These are phyloP conservation scores for Tychaedon coryphoeus DNA, from an alignment of 2,113 vertebrate genomes.

Conservation along the genomic window DNA sequence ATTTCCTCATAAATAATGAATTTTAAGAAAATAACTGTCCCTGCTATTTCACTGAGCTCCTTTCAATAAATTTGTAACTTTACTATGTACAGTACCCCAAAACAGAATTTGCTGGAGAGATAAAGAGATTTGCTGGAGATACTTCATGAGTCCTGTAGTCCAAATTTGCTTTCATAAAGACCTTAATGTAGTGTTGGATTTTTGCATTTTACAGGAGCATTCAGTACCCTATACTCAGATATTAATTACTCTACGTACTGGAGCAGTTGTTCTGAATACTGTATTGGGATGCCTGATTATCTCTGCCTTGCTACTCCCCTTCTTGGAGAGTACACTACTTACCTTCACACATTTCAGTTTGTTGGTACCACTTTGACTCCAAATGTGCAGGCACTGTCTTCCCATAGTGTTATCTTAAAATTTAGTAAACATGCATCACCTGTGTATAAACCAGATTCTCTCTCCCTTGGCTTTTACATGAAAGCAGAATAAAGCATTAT, in stretches of 20 bases:
- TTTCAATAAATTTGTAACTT: not conserved
- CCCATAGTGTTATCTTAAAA: not conserved
- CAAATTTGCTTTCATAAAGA: not conserved
- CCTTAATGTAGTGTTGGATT: fast-evolving
- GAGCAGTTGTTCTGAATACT: not conserved
- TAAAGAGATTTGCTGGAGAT: not conserved
- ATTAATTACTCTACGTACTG: not conserved
- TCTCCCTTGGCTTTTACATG: not conserved
- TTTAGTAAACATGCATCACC: not conserved
- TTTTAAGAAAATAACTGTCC: not conserved
- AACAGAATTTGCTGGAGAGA: not conserved
- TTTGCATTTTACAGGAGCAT: not conserved
- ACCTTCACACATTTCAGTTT: not conserved
- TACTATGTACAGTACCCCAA: not conserved
- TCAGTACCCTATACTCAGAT: not conserved
- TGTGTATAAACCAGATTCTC: not conserved
- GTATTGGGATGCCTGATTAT: not conserved
- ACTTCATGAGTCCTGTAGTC: not conserved
- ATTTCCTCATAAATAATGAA: not conserved
- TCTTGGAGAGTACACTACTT: fast-evolving
- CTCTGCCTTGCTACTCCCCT: not conserved
- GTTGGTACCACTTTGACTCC: not conserved
- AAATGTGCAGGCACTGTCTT: not conserved
- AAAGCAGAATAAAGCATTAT: not conserved
- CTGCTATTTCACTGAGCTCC: not conserved